Evolutionary conservation across 2,888 invertebrate genomes (phyloP).

Genomic region (Orchestes rusci): DNA sequence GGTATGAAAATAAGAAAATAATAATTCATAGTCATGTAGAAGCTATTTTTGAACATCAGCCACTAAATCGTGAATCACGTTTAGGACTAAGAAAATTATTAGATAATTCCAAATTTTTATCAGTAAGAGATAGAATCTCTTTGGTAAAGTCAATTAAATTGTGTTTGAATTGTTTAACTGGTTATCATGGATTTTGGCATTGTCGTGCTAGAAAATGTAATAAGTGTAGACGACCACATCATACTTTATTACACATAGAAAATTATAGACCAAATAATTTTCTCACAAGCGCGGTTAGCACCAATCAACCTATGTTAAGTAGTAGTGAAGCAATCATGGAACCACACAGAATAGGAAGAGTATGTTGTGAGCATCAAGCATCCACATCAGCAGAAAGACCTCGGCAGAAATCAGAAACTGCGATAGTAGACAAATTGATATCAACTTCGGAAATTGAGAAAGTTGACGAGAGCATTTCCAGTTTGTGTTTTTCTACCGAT

Average conservation of each 20-base stretch:
- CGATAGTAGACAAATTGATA: no score
- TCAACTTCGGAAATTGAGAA: no score
- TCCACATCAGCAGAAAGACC: no score
- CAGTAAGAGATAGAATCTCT: conserved; percentile 1
- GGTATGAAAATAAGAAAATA: neutral
- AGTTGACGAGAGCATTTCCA: no score
- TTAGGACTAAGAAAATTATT: neutral
- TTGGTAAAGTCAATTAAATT: conserved; percentile 12
- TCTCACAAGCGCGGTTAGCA: neutral
- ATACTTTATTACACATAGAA: conserved; percentile 12
- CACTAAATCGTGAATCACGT: neutral
- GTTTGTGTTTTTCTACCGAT: no score
- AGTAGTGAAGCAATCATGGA: no score
- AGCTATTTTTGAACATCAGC: neutral
- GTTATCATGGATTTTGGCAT: neutral
- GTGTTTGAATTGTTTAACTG: conserved; percentile 17
- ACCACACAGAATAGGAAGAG: no score
- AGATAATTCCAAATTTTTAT: conserved; percentile 2
- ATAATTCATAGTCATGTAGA: neutral
- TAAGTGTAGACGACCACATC: conserved; percentile 14
- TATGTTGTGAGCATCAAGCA: no score
- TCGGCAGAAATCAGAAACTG: no score
- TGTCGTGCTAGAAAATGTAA: conserved; percentile 10
- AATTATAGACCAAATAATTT: neutral
- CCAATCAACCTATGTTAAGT: neutral